Percentiles rank a stretch among this genome's conserved stretches.
These are phyloP conservation scores for Sebastes paucispinis DNA, from an alignment of 2,797 vertebrate species.

Conservation along the genomic window DNA sequence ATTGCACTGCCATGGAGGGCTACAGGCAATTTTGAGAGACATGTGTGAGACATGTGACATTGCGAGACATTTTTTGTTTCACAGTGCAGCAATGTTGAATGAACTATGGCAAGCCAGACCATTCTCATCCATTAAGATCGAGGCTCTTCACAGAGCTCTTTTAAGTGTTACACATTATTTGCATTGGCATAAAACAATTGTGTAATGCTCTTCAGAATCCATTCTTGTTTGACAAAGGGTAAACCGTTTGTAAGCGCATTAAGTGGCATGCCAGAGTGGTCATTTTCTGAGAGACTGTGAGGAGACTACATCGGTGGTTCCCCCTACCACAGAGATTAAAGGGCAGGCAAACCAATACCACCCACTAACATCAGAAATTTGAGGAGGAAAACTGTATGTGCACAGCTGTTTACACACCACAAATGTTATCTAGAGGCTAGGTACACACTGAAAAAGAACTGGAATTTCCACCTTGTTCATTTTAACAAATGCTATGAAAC, in stretches of 20 bases:
- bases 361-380: slow-evolving; percentile 27
- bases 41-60: background rate
- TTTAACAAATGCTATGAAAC: slow-evolving; percentile 27
- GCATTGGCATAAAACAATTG: background rate
- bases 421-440: slow-evolving; percentile 6
- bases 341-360: slow-evolving; percentile 15
- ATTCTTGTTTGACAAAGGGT: slow-evolving; percentile 3
- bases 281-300: slow-evolving; percentile 30
- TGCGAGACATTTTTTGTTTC: background rate
- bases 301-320: slow-evolving; percentile 24
- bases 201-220: background rate
- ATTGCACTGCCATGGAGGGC: background rate
- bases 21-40: background rate
- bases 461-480: slow-evolving; percentile 37
- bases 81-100: background rate
- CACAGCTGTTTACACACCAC: slow-evolving; percentile 50
- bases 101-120: background rate
- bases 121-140: background rate
- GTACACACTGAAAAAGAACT: slow-evolving; percentile 9
- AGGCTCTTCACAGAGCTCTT: background rate
- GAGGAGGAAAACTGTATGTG: slow-evolving; percentile 1
- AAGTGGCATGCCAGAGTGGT: slow-evolving; percentile 12
- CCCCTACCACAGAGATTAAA: slow-evolving; percentile 34
- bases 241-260: background rate
- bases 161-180: background rate